A percentile compares a stretch with the other conserved stretches of the same genome.
Conservation (phyloP, 2,113 vertebrate species). For the Crotalus viridis region DNA sequence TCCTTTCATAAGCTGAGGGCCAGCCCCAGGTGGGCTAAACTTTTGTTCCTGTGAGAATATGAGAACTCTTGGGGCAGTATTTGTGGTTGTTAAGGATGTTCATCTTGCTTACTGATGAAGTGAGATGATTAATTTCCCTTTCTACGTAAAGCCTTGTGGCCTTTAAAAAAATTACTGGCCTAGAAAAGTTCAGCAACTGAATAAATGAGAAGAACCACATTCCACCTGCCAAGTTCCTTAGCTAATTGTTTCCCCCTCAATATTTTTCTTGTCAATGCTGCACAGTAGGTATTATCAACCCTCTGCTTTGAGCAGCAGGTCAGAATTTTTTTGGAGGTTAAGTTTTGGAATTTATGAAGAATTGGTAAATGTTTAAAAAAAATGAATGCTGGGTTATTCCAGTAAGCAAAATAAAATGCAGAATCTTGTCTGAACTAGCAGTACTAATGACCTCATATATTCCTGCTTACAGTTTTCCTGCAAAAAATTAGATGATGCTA, state of each 20-base stretch:
- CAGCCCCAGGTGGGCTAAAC: not conserved
- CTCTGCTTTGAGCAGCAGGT: not conserved
- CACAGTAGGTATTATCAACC: not conserved
- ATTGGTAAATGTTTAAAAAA: not conserved
- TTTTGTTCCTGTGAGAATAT: not conserved
- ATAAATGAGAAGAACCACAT: not conserved
- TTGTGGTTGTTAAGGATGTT: not conserved
- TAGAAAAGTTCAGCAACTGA: not conserved
- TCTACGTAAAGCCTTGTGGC: not conserved
- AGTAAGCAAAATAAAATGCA: not conserved
- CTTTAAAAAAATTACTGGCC: not conserved
- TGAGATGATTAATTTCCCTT: not conserved
- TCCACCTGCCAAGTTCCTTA: not conserved
- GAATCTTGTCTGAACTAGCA: not conserved
- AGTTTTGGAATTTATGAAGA: not conserved
- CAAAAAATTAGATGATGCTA: not conserved
- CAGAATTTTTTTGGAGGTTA: not conserved
- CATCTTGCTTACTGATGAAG: not conserved
- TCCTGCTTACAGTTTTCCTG: not conserved
- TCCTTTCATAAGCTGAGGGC: slow-evolving; percentile 44
- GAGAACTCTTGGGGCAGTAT: not conserved
- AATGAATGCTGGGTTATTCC: not conserved
- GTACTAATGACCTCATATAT: no score
- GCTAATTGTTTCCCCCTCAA: not conserved
- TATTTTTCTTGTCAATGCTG: not conserved